Percentiles rank a stretch among this genome's conserved stretches.
Conservation (phyloP, 2,888 invertebrate species). For the Chaitophorus viminalis region DNA sequence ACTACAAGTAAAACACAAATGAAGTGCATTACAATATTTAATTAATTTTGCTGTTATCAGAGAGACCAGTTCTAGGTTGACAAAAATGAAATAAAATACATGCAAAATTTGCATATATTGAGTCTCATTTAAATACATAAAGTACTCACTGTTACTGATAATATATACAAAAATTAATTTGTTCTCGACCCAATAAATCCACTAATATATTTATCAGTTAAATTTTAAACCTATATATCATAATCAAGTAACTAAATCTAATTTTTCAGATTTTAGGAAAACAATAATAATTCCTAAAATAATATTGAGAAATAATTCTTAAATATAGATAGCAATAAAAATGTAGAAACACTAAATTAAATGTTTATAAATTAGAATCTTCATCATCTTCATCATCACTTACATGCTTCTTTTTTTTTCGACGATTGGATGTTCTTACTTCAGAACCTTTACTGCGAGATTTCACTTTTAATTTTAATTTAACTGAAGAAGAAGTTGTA, state of each 20-base stretch:
- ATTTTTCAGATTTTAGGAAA: constrained; percentile 12
- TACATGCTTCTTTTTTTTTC: constrained; percentile 73
- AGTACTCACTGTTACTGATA: neutral
- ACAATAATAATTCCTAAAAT: constrained; percentile 1
- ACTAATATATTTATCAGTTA: constrained; percentile 4
- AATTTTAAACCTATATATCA: constrained; percentile 6
- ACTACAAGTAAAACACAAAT: neutral
- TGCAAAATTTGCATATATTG: neutral
- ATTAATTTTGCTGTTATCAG: neutral
- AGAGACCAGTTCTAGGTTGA: neutral
- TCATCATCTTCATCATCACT: constrained; percentile 76
- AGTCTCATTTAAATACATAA: neutral
- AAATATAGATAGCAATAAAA: constrained; percentile 2
- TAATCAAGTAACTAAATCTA: constrained; percentile 30
- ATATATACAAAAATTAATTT: constrained; percentile 36
- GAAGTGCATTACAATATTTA: neutral
- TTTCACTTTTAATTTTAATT: constrained; percentile 74
- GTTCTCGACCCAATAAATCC: constrained; percentile 36
- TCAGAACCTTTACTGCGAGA: constrained; percentile 52
- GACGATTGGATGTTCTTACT: constrained; percentile 71
- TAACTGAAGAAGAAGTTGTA: constrained; percentile 74
- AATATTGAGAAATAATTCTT: constrained; percentile 24
- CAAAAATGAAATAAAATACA: neutral
- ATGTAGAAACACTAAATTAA: neutral
- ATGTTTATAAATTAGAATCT: constrained; percentile 66